phyloP scores from a whole-genome alignment of 2,888 invertebrate species.

The Agrochola circellaris region DNA sequence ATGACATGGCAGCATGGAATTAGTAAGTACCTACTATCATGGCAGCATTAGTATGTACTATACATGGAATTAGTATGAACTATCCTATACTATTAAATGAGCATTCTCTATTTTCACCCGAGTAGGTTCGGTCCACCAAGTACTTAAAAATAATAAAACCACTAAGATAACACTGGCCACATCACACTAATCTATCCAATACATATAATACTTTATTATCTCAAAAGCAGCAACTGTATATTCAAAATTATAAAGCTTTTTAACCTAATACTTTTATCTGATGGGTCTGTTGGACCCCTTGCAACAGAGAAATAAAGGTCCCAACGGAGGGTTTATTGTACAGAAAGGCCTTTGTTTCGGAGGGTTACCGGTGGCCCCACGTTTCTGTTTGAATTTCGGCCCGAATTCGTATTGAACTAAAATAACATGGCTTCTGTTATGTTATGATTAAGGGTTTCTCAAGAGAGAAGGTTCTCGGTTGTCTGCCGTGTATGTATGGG shows the following conservation, averaged over 20 bases:
- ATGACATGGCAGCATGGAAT: no score
- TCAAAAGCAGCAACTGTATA: constrained; percentile 21
- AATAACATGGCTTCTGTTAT: constrained; percentile 54
- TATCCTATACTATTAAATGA: no score
- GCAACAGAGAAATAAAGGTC: constrained; percentile 57
- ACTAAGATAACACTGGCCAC: constrained; percentile 3
- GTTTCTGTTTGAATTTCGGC: constrained; percentile 70
- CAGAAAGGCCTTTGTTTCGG: constrained; percentile 64
- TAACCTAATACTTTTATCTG: constrained; percentile 55
- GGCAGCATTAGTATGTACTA: no score
- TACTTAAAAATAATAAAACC: constrained; percentile 9
- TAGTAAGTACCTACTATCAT: no score
- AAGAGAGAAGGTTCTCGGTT: constrained; percentile 11
- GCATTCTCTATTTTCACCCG: no score
- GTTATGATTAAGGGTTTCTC: constrained; percentile 58
- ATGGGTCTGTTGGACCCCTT: constrained; percentile 51
- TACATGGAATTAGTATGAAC: no score
- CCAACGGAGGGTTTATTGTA: constrained; percentile 53
- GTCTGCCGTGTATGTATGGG: background rate
- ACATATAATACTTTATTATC: constrained; percentile 27
- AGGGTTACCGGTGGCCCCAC: constrained; percentile 62
- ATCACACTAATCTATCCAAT: constrained; percentile 34
- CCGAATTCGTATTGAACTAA: constrained; percentile 52
- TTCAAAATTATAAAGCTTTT: constrained; percentile 52
- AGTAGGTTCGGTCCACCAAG: no score